Conservation (phyloP, 23 tunicate genomes). For the Ascidia mentula region DNA sequence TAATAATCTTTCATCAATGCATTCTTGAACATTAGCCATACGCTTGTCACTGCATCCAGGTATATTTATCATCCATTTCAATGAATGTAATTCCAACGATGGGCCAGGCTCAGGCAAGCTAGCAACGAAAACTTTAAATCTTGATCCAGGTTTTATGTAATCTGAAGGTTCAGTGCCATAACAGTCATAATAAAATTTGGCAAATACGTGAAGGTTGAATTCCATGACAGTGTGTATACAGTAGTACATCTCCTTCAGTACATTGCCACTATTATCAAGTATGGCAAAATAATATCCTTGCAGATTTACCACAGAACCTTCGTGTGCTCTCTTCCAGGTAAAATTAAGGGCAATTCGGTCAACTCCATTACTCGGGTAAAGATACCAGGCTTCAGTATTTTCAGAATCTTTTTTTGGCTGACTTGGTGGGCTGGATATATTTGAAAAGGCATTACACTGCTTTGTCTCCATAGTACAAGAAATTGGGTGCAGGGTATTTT, state of each 20-base stretch:
- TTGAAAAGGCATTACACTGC: background rate
- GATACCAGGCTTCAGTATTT: background rate
- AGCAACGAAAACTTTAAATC: slow-evolving; percentile 14
- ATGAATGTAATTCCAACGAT: background rate
- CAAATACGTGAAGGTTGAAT: slow-evolving; percentile 10
- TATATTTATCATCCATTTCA: background rate
- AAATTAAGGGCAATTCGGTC: slow-evolving; percentile 59
- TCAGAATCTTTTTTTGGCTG: background rate
- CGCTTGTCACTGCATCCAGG: background rate
- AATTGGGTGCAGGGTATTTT: background rate
- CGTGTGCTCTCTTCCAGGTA: slow-evolving; percentile 50
- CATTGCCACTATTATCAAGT: background rate
- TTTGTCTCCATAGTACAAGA: background rate
- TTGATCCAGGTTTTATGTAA: slow-evolving; percentile 13
- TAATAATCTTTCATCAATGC: background rate
- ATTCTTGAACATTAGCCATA: background rate
- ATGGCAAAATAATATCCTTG: slow-evolving; percentile 17
- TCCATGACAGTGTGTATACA: background rate
- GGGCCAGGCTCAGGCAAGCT: slow-evolving; percentile 20
- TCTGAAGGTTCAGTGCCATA: slow-evolving; percentile 2
- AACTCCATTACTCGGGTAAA: background rate
- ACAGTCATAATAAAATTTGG: slow-evolving; percentile 45
- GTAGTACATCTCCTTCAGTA: background rate
- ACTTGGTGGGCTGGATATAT: background rate
- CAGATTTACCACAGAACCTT: slow-evolving; percentile 14